Evolutionary conservation across 2,113 vertebrate genomes (phyloP), one percentile per base, ranked within the genome.

Genomic region (Tragelaphus scriptus): DNA sequence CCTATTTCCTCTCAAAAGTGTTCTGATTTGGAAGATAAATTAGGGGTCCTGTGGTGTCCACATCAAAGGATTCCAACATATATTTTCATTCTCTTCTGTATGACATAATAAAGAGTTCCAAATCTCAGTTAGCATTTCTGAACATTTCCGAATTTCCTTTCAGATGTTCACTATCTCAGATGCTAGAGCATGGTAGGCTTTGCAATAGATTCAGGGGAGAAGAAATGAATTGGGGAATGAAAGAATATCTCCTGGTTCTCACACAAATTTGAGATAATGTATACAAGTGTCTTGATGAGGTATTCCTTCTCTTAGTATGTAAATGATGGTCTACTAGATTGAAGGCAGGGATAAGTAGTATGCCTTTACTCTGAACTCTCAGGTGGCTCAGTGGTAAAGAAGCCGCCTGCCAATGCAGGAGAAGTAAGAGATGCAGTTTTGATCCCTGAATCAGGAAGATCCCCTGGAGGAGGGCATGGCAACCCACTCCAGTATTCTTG

Each of bases 291-390:
- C 40, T 89, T 86, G n/a, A 63, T 16, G 75, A 90, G 19, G 21
- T 63, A 56, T 59, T 82, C 85, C 53, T 47, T 40, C 51, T 28
- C 44, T 93, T 79, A 93, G 25, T 47, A 79, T 13, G 17, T 68
- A 58, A 90, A 80, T 23, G 28, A 36, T 36, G 36, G 19, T 89
- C 79, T 86, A 55, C 47, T 95, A 32, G 44, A n/a, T 53, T 49
- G 30, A 84, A 82, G 26, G 23, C 19, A 49, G 44, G 59, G 49
- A 25, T 68, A 23, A 32, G 30, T 77, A 55, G 36, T 65, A n/a
- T 86, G 84, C n/a, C 36, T 86, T 95, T 93, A 32, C 89, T 98
- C 71, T 96, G 65, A 95, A 93, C 51, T 79, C n/a, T 75, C n/a
- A 75, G 68, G n/a, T 40, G 68, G 68, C 36, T 75, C 68, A 75